Evolutionary conservation across 2,797 vertebrate genomes (phyloP), one percentile per base, ranked within the genome.

Genomic region (Falco peregrinus): DNA sequence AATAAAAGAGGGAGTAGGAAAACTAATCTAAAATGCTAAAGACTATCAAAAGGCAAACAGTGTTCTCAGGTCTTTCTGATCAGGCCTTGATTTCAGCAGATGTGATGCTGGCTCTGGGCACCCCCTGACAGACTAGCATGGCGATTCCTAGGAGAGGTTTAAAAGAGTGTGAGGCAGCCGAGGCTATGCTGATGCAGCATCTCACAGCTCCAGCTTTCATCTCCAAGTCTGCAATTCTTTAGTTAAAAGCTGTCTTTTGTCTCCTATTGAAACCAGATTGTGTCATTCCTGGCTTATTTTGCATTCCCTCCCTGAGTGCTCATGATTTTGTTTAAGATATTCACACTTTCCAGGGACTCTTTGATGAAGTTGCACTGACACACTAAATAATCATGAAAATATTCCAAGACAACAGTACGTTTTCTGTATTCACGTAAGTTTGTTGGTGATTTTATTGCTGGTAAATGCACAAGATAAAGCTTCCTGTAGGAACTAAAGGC

Each of bases 11-110:
- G n/a, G 21, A 69, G 10, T 56, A 7, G 28, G 35, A 82, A 85
- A 92, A 93, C 13, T 54, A 0, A 45, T 17, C 8, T 45, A 43
- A 39, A 87, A 79, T 48, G 2, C 24, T 70, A n/a, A 39, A 9
- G 22, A 41, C 29, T 61, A 29, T 37, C 43, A 79, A 93, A 94
- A 69, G 2, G 3, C 16, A 59, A 73, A 28, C 7, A 59, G 3
- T 3, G 15, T 56, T 41, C 35, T 33, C 8, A 12, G 6, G 14
- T 54, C 35, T 37, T 5, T 51, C 39, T 51, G 31, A 15, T 17
- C 22, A 43, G 0, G 0, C 3, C 15, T 5, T 39, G 69, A 28
- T 28, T 84, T 75, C 5, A 3, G 18, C 1, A 0, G 22, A 18
- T 50, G 11, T 43, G 21, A 43, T 18, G 17, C 15, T 81, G 83